Evolutionary conservation across 2,797 vertebrate species (phyloP), one percentile per base, ranked within the genome.

Genomic region (Xenops minutus): DNA sequence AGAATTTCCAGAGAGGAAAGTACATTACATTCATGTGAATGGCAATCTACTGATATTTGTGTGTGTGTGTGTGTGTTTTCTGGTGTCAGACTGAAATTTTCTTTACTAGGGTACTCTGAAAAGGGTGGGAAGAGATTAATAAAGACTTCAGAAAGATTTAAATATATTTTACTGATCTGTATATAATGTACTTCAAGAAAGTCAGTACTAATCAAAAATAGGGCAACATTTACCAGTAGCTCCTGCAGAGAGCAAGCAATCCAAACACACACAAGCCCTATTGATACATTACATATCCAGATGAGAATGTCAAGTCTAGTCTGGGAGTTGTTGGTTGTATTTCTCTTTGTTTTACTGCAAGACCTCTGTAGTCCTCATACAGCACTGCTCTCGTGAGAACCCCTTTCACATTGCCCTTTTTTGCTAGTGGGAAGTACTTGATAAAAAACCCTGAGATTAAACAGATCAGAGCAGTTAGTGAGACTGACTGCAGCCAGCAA

Each of bases 1-100:
- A 73, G 30, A 95, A 78, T 87, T 74, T 91, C 69, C 68, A 88
- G 61, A 58, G 14, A 85, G 51, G 20, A 85, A 86, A 69, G 82
- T 61, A 59, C 7, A 36, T 90, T 79, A 68, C 51, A 59, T 92
- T 76, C 49, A 43, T 0, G 1, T 71, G 49, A 92, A 49, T 61
- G 19, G 52, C 23, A n/a, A 89, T 34, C 52, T 36, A 32, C 21
- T 76, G 17, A 41, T 3, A 63, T 41, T 62, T 43, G 6, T 12
- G 17, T 43, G 16, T 43, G 11, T 48, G 6, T 48, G 46, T 24
- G 29, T 71, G 48, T n/a, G 55, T 11, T 23, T 83, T 68, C 43
- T 27, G 17, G 10, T 71, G 41, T 84, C 39, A 77, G 48, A 51
- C 36, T 29, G 27, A 69, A 69, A 22, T 79, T 86, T 88, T 66